phyloP scores from a whole-genome alignment of 2,113 vertebrate genomes.

The Eublepharis macularius region DNA sequence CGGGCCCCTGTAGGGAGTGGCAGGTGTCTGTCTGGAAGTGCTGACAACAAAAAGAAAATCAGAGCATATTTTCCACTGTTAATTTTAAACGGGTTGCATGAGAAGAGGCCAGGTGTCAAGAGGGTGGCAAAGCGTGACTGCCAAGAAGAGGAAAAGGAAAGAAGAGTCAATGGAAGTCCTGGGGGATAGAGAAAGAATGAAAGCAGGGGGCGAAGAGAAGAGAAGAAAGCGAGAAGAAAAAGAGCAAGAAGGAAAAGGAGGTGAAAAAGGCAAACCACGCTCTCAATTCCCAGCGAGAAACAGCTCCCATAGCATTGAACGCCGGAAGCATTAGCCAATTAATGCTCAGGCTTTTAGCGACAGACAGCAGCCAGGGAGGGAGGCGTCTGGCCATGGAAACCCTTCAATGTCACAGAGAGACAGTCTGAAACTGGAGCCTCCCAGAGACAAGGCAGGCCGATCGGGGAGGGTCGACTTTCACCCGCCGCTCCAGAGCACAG shows the following conservation, averaged over 20 bases:
- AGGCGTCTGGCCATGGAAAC: neutral
- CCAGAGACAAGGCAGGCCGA: too few species aligned
- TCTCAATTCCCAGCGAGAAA: fast-evolving
- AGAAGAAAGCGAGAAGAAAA: neutral
- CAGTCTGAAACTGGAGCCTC: neutral
- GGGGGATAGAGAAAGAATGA: neutral
- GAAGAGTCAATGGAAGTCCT: neutral
- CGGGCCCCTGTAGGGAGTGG: fast-evolving
- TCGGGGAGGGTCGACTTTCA: neutral
- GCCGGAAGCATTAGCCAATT: neutral
- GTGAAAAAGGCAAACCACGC: neutral
- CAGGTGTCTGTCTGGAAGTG: neutral
- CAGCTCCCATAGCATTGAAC: neutral
- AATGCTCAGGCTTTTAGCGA: neutral
- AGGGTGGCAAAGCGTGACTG: neutral
- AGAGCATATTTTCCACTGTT: slow-evolving; percentile 9
- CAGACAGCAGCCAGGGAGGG: neutral
- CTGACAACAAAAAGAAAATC: neutral
- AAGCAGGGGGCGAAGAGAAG: neutral
- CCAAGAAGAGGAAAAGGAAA: neutral
- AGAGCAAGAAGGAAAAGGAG: too few species aligned
- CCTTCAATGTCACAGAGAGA: neutral
- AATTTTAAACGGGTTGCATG: slow-evolving; percentile 17
- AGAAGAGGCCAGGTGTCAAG: neutral
- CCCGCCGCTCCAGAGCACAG: neutral